Evolutionary conservation across 2,113 vertebrate genomes (phyloP).

Genomic region (Acanthisitta chloris): DNA sequence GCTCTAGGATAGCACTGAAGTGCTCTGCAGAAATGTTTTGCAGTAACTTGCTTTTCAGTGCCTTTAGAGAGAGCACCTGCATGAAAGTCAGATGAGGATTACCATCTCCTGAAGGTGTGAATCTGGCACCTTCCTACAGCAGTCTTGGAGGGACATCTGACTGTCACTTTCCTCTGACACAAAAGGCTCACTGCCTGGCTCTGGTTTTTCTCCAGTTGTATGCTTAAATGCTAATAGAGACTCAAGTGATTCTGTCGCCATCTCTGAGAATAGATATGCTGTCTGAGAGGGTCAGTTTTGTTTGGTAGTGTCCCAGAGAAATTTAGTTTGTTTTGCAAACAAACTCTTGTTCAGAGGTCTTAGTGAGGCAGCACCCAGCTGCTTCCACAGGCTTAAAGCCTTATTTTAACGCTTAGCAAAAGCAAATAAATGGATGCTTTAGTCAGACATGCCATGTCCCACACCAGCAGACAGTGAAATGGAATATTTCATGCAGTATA

Average conservation of each 20-base stretch:
- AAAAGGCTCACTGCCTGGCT: neutral
- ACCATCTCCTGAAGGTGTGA: neutral
- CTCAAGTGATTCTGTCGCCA: neutral
- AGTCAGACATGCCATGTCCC: neutral
- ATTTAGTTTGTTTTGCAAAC: neutral
- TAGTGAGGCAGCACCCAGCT: neutral
- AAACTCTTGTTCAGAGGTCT: neutral
- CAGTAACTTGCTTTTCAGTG: neutral
- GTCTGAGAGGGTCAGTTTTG: neutral
- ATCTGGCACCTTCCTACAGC: neutral
- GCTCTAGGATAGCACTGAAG: neutral
- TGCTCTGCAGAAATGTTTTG: neutral
- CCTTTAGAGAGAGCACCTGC: neutral
- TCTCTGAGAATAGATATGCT: neutral
- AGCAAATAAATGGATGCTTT: accelerated
- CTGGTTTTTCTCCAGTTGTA: accelerated
- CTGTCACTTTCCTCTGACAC: neutral
- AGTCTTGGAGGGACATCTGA: neutral
- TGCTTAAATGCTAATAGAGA: neutral
- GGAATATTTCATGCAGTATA: neutral
- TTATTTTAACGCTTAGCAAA: neutral
- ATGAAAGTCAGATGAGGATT: neutral
- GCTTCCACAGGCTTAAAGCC: neutral
- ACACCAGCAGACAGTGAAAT: neutral
- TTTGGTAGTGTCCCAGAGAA: neutral